Evolutionary conservation across 2,888 invertebrate genomes (phyloP), one percentile per base, ranked within the genome.

Genomic region (Neoascia interrupta): DNA sequence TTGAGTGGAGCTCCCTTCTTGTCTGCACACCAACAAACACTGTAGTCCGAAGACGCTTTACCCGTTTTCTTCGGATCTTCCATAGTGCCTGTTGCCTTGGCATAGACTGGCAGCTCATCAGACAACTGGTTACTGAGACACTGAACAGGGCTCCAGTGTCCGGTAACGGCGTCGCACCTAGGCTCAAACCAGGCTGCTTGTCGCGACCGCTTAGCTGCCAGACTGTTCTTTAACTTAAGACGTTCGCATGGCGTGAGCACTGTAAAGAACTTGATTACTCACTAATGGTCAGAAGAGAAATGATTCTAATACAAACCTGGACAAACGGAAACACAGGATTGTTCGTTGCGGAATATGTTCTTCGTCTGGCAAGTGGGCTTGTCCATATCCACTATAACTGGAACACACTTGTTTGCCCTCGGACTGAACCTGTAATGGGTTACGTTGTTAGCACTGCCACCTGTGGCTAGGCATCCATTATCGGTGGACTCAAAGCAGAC

Each of bases 1-100:
- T 95, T 95, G 1, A 95, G 88, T 0, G 95, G 94, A 81, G 95
- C 94, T 0, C 96, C 96, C 82, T 93, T 92, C 28, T 93, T 93
- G 83, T 94, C 94, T 1, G 96, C 95, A 86, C 96, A 96, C 96
- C 96, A 96, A 84, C 96, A 96, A 0, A 96, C 94, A 2, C 94
- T 95, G 84, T 93, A 90, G 0, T 84, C 83, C 28, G 81, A 15
- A 23, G 61, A 43, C 0, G 66, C 13, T n/a, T 31, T 63, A 10
- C 47, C 66, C 1, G 43, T 18, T 11, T 41, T 69, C 3, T n/a
- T 21, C 11, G 28, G 13, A 11, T 70, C 56, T 1, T 84, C 47
- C 0, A 81, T 21, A 5, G 43, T 34, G 4, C 70, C 56, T 3
- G 49, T 26, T 53, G 53, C 69, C 39, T 56, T 34, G 8, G 66